Percentiles rank a stretch among this genome's conserved stretches.
phyloP scores from a whole-genome alignment of 2,113 vertebrate genomes.

The Maccullochella peelii region DNA sequence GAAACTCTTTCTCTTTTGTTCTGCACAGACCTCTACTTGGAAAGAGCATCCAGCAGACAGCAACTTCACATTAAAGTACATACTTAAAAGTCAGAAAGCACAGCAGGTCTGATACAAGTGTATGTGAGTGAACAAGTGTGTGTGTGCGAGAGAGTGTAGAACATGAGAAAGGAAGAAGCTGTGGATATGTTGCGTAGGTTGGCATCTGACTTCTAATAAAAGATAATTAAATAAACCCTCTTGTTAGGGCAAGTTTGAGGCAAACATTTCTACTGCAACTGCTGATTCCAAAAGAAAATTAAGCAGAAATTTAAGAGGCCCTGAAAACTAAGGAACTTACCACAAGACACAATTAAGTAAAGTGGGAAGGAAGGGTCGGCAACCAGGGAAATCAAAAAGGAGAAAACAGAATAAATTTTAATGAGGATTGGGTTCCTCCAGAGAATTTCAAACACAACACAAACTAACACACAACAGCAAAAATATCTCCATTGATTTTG shows the following conservation, averaged over 20 bases:
- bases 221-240: constrained; percentile 3
- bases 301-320: constrained; percentile 74
- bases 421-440: constrained; percentile 91
- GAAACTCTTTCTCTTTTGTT: neutral
- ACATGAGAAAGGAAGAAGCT: constrained; percentile 13
- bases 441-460: constrained; percentile 87
- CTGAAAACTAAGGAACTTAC: constrained; percentile 95
- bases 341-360: constrained; percentile 99
- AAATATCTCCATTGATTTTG: constrained; percentile 61
- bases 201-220: neutral
- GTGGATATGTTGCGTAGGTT: neutral
- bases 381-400: constrained; percentile 95
- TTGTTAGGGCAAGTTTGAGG: neutral
- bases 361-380: constrained; percentile 97
- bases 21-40: neutral
- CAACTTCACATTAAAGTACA: neutral
- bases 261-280: constrained; percentile 47
- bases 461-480: constrained; percentile 87
- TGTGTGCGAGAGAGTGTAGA: constrained; percentile 11
- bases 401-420: constrained; percentile 99
- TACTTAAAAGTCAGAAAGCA: neutral
- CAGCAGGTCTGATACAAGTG: neutral
- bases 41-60: neutral
- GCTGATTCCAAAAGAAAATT: constrained; percentile 71
- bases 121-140: neutral